Base-by-base conservation (phyloP, 1,140 invertebrate genomes). In the Plectrocnemia conspersa region DNA sequence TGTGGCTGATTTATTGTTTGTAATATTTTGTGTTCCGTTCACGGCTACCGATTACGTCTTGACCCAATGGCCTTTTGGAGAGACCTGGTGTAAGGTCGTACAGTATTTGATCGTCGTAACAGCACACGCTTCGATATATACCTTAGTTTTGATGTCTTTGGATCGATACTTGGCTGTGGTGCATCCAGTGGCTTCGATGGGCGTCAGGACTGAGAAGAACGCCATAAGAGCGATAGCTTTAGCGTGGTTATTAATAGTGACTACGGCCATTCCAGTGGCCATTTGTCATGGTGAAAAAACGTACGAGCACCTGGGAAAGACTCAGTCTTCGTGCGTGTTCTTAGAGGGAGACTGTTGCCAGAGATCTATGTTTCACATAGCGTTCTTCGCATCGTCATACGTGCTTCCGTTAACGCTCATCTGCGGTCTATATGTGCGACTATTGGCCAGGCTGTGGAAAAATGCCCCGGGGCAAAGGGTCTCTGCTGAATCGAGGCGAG, bases 111-210 rank as follows among this genome's bases (percentile, higher is more conserved):
- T 88, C 61, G 87, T 89, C 61, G 91, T 96, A 1, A 94, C 89
- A n/a, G 93, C 92, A 1, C 94, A 92, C 64, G 90, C 89, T 6
- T 93, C 89, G 56, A 93, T 97, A 6, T 96, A 94, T 69, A 96
- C 93, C 0, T 73, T 97, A 16, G 92, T 97, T 0, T 78, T 97
- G 32, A 97, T 98, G 93, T 94, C 91, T n/a, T 71, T 96, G 15
- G 94, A 97, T 69, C 82, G 94, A 58, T 97, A 93, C 70, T 77
- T 98, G 64, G 94, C 94, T 15, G 93, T 97, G 7, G 93, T 95
- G 0, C 90, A 95, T 72, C 92, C 93, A 0, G 89, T 97, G 54
- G 79, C 84, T 1, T 93, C 90, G 38, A 95, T 93, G 82, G 85
- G 88, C 0, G 82, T 84, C 58, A 80, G 94, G 42, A 97, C 88